These are phyloP conservation scores for Macaria liturata DNA, from an alignment of 2,888 invertebrate species.

Conservation along the genomic window DNA sequence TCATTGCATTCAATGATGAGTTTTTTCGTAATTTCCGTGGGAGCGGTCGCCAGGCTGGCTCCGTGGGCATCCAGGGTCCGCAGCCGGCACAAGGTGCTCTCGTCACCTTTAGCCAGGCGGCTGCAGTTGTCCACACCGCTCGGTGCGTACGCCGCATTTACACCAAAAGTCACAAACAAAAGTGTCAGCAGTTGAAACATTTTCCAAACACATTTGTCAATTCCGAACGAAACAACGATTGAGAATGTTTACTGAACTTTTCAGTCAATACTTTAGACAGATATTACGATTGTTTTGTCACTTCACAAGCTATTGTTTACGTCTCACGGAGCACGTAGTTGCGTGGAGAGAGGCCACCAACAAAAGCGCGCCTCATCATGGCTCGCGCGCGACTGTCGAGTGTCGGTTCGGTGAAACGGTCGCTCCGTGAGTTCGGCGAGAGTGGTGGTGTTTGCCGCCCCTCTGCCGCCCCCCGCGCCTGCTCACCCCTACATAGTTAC, in stretches of 20 bases:
- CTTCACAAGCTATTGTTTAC: constrained; percentile 75
- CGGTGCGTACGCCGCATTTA: constrained; percentile 71
- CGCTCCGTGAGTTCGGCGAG: constrained; percentile 60
- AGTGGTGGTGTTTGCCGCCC: constrained; percentile 66
- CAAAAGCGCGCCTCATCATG: constrained; percentile 73
- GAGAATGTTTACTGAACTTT: constrained; percentile 52
- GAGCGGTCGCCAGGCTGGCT: constrained; percentile 84
- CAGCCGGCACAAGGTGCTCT: constrained; percentile 86
- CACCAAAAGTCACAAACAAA: constrained; percentile 79
- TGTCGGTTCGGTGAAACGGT: constrained; percentile 54
- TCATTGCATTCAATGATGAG: constrained; percentile 91
- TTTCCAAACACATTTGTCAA: constrained; percentile 76
- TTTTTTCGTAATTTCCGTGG: constrained; percentile 87
- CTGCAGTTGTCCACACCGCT: constrained; percentile 71
- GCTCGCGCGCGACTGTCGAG: constrained; percentile 71
- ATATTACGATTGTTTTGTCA: constrained; percentile 52
- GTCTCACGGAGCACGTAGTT: constrained; percentile 65
- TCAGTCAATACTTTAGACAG: constrained; percentile 47
- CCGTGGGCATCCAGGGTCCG: constrained; percentile 88
- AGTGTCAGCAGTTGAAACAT: constrained; percentile 79
- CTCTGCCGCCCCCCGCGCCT: constrained; percentile 66
- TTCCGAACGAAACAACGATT: constrained; percentile 46
- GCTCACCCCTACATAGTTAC: constrained; percentile 71
- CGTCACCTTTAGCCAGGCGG: constrained; percentile 71
- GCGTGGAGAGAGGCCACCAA: constrained; percentile 56